Conservation (phyloP, 2,888 invertebrate genomes). For the Marasmarcha lunaedactyla region DNA sequence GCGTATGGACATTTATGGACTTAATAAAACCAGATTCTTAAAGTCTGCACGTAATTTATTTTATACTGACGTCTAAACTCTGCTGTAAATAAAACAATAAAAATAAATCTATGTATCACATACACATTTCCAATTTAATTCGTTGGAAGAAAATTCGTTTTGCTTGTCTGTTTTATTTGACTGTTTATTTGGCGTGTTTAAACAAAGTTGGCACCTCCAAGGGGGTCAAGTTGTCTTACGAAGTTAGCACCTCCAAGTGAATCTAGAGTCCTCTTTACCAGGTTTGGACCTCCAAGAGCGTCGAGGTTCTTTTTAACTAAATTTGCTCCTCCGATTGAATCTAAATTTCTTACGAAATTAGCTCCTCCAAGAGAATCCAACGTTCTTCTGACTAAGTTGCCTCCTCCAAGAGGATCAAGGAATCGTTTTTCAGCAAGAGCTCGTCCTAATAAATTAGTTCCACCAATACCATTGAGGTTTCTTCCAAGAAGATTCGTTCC, state of each 20-base stretch:
- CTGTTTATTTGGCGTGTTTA: neutral
- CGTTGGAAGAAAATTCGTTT: conserved; percentile 19
- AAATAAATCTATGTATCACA: conserved; percentile 34
- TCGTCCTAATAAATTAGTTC: conserved; percentile 22
- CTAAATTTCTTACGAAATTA: conserved; percentile 44
- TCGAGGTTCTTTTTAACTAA: conserved; percentile 55
- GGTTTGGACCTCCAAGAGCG: conserved; percentile 50
- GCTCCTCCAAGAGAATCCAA: conserved; percentile 53
- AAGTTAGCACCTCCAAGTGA: conserved; percentile 54
- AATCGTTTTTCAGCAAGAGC: conserved; percentile 20
- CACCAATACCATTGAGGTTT: conserved; percentile 24
- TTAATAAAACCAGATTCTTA: neutral
- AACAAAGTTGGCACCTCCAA: conserved; percentile 64
- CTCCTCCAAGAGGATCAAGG: conserved; percentile 40
- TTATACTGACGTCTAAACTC: conserved; percentile 9
- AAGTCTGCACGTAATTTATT: conserved; percentile 32
- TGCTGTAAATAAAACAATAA: conserved; percentile 17
- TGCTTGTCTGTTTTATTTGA: neutral
- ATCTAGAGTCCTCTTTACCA: conserved; percentile 49
- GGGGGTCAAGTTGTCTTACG: conserved; percentile 53
- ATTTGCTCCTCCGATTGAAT: conserved; percentile 48
- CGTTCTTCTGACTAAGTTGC: conserved; percentile 46
- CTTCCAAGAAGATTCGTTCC: conserved; percentile 24
- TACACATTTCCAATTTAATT: conserved; percentile 18
- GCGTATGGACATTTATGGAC: neutral